A percentile compares a stretch with the other conserved stretches of the same genome.
phyloP scores from a whole-genome alignment of 1,140 invertebrate species.

The Drosophila orosa region DNA sequence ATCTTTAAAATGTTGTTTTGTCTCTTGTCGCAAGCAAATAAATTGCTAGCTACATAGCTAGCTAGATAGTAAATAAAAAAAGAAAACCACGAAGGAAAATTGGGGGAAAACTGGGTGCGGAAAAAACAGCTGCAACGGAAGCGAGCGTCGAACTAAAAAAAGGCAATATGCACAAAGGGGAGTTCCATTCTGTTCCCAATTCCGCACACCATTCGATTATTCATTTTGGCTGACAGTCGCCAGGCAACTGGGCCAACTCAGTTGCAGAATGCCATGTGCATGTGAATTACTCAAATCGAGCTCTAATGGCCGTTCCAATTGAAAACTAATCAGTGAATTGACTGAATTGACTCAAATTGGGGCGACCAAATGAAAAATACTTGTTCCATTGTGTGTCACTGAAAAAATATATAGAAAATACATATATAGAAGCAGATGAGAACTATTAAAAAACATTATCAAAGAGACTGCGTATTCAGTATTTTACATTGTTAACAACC shows the following conservation, averaged over 20 bases:
- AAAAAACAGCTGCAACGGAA: conserved; percentile 35
- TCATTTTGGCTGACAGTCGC: conserved; percentile 41
- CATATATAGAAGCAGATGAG: not conserved
- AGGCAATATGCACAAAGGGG: conserved; percentile 41
- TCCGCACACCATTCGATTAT: conserved; percentile 51
- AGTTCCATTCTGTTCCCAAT: conserved; percentile 34
- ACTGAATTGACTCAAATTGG: conserved; percentile 22
- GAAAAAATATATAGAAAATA: conserved; percentile 1
- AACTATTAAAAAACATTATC: not conserved
- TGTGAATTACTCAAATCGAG: conserved; percentile 47
- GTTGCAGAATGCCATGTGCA: conserved; percentile 23
- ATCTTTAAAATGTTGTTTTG: conserved; percentile 64
- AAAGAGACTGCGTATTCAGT: not conserved
- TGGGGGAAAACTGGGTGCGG: conserved; percentile 2
- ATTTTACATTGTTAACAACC: not conserved
- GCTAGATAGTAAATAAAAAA: conserved; percentile 11
- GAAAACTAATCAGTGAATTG: conserved; percentile 61
- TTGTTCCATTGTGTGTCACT: not conserved
- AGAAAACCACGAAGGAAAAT: not conserved
- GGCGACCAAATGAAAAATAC: conserved; percentile 25
- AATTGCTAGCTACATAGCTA: conserved; percentile 52
- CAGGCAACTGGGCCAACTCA: conserved; percentile 20
- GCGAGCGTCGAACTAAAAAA: conserved; percentile 29
- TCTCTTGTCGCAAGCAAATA: conserved; percentile 64
- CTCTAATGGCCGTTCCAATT: conserved; percentile 43